Evolutionary conservation across 2,113 vertebrate species (phyloP).

Genomic region (Carettochelys insculpta): DNA sequence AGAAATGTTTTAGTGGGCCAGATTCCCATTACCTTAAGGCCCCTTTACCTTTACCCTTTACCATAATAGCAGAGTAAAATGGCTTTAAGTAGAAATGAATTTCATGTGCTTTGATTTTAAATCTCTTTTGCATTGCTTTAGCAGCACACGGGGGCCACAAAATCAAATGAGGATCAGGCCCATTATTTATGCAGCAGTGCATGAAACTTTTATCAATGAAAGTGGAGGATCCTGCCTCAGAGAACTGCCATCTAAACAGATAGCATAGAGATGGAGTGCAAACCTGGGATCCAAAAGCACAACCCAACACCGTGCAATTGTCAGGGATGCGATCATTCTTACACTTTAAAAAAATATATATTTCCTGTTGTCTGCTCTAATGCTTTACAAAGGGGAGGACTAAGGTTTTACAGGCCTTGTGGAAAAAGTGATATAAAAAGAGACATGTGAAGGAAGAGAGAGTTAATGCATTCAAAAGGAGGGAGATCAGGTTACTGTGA

Average conservation of each 20-base stretch:
- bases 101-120: neutral
- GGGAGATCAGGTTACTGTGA: fast-evolving
- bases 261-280: neutral
- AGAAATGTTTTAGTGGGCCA: neutral
- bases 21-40: neutral
- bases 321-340: neutral
- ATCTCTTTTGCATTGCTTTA: neutral
- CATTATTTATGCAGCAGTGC: neutral
- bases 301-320: neutral
- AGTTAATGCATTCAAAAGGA: neutral
- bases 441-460: neutral
- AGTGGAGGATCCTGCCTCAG: no score
- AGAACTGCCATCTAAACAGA: neutral
- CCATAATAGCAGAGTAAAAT: neutral
- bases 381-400: neutral
- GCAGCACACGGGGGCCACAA: neutral
- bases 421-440: neutral
- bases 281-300: neutral
- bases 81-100: neutral
- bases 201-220: neutral
- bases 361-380: neutral
- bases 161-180: no score
- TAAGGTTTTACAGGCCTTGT: neutral
- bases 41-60: no score
- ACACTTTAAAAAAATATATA: neutral